Percentiles rank a stretch among this genome's conserved stretches.
phyloP scores from a whole-genome alignment of 2,797 vertebrate genomes.

The Phrynocephalus guinanensis region DNA sequence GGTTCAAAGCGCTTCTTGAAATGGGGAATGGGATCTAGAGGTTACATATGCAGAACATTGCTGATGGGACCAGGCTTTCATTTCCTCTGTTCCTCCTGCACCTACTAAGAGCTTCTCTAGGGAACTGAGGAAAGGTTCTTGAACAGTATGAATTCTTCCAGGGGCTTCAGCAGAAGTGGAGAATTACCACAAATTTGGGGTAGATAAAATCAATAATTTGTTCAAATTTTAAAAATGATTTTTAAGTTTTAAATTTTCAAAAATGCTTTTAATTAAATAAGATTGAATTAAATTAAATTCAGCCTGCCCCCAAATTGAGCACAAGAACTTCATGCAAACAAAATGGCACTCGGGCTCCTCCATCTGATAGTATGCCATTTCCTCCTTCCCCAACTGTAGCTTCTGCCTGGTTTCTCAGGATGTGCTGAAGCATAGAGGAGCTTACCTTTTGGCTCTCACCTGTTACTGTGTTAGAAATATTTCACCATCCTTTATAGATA shows the following conservation, averaged over 20 bases:
- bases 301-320: background rate
- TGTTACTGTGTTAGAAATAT: background rate
- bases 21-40: too few species aligned
- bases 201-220: background rate
- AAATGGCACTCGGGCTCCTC: background rate
- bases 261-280: too few species aligned
- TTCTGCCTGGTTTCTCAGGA: too few species aligned
- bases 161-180: background rate
- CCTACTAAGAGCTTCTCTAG: background rate
- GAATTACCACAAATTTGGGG: background rate
- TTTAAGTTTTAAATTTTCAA: too few species aligned
- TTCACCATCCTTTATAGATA: background rate
- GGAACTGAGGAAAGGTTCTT: background rate
- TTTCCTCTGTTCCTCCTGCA: background rate
- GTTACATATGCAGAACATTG: background rate
- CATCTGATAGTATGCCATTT: background rate
- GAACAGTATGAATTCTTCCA: background rate
- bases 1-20: too few species aligned
- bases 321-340: background rate
- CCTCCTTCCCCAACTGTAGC: background rate
- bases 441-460: background rate
- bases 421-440: too few species aligned
- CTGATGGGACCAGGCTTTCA: background rate
- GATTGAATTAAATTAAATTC: too few species aligned
- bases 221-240: too few species aligned